Base-by-base conservation (phyloP, 1,140 invertebrate species). In the Coptotermes formosanus region DNA sequence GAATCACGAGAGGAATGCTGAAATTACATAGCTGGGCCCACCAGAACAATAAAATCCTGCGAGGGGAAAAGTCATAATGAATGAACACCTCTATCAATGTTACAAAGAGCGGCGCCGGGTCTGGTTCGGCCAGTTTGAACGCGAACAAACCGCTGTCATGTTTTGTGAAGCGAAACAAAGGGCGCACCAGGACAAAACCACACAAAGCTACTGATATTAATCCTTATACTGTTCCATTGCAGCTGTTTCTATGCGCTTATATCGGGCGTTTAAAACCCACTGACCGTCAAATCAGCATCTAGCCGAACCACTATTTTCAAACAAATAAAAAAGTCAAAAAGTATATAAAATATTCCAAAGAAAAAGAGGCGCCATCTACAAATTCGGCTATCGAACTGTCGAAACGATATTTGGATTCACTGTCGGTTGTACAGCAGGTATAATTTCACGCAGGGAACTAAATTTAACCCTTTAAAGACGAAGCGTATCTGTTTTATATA, bases 141-240 rank as follows among this genome's bases (percentile, higher is more conserved):
- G 9, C 48, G 48, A 30, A 83, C 83, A 83, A n/a, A 84, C 83
- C 83, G 38, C 85, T 85, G 85, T 85, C 85, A 85, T 85, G 85
- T 85, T 85, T 85, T 85, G 85, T 85, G 64, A 2, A 30, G 85
- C 85, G 85, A 85, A 85, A 85, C 64, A 85, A 85, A 43, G 64
- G 85, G 85, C 25, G 85, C 43, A 23, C 59, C 55, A 44, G 85
- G 85, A 48, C 55, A 75, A 75, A 85, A 75, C 64, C 75, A 85
- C 85, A 85, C 85, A 85, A 85, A 85, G 85, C 85, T 64, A 69
- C 85, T 59, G 85, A 69, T 69, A 85, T 85, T 84, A 84, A 84
- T 84, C 83, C 83, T 84, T 84, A 84, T 30, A 81, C 25, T 44
- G 64, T 75, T 75, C 64, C 64, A 75, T 75, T 75, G 64, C 64